phyloP scores from a whole-genome alignment of 2,797 vertebrate species.

The Lerista edwardsae region DNA sequence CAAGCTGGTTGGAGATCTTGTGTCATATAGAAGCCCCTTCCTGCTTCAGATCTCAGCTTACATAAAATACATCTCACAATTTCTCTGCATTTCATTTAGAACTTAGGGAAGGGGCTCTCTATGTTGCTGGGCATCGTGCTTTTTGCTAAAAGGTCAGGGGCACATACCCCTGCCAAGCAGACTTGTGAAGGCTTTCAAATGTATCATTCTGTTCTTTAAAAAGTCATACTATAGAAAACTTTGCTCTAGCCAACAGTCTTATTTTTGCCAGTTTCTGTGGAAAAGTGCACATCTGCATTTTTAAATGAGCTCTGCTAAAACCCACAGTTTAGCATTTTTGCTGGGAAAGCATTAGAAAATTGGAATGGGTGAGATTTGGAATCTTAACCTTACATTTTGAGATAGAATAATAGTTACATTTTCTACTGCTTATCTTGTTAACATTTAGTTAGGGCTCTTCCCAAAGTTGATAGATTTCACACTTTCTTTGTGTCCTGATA shows the following conservation, averaged over 20 bases:
- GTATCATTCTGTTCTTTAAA: neutral
- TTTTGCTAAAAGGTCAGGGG: no score
- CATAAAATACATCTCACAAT: neutral
- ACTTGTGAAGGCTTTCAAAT: neutral
- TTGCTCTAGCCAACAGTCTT: neutral
- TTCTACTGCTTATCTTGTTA: slow-evolving; percentile 38
- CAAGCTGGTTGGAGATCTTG: neutral
- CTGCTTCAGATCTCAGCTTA: neutral
- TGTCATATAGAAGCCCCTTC: neutral
- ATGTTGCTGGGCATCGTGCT: neutral
- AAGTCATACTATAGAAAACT: neutral
- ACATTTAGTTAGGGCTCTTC: slow-evolving; percentile 44
- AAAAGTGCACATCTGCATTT: slow-evolving; percentile 44
- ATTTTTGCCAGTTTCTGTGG: slow-evolving; percentile 42
- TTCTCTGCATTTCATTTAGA: neutral
- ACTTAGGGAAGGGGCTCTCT: neutral
- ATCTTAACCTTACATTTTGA: slow-evolving; percentile 39
- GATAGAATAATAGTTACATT: slow-evolving; percentile 33
- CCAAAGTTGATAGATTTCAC: slow-evolving; percentile 18
- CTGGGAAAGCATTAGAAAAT: slow-evolving; percentile 51
- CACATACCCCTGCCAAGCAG: neutral
- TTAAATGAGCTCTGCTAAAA: slow-evolving; percentile 43
- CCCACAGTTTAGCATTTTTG: slow-evolving; percentile 44
- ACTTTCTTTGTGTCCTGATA: slow-evolving; percentile 47
- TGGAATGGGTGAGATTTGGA: slow-evolving; percentile 41